Evolutionary conservation across 2,113 vertebrate species (phyloP).

Genomic region (Dendropsophus ebraccatus): DNA sequence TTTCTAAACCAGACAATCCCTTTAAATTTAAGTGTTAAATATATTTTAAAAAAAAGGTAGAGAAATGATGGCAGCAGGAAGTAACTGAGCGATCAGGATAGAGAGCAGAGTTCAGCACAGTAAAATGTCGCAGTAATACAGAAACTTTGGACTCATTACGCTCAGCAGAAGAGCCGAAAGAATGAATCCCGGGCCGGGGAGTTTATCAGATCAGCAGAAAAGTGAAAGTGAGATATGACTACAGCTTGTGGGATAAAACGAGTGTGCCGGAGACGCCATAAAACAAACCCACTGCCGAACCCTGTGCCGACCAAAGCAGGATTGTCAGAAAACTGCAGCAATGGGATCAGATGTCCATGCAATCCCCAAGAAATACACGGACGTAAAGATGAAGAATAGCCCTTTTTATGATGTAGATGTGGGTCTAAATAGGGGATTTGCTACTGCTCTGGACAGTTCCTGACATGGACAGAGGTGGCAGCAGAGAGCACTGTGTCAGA

Average conservation of each 20-base stretch:
- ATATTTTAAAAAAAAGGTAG: too few relatives aligned
- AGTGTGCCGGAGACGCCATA: not conserved
- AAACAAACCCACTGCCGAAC: not conserved
- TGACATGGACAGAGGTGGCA: too few relatives aligned
- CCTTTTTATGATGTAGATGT: not conserved
- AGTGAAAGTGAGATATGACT: slow-evolving; percentile 1
- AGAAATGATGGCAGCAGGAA: not conserved
- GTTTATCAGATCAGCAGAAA: not conserved
- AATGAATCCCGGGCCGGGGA: not conserved
- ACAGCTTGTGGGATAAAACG: not conserved
- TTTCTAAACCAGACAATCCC: not conserved
- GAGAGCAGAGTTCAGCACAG: slow-evolving; percentile 4
- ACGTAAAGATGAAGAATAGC: not conserved
- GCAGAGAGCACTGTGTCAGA: too few relatives aligned
- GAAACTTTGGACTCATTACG: slow-evolving; percentile 48
- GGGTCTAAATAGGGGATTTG: not conserved
- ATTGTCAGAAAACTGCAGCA: not conserved
- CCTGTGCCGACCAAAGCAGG: not conserved
- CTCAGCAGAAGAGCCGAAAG: not conserved
- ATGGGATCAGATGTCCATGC: not conserved
- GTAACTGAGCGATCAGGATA: not conserved
- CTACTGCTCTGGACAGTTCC: too few relatives aligned
- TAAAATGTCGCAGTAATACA: not conserved
- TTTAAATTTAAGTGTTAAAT: not conserved
- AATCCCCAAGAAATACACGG: not conserved